phyloP scores from a whole-genome alignment of 2,113 vertebrate genomes.

The Callopanchax toddi region DNA sequence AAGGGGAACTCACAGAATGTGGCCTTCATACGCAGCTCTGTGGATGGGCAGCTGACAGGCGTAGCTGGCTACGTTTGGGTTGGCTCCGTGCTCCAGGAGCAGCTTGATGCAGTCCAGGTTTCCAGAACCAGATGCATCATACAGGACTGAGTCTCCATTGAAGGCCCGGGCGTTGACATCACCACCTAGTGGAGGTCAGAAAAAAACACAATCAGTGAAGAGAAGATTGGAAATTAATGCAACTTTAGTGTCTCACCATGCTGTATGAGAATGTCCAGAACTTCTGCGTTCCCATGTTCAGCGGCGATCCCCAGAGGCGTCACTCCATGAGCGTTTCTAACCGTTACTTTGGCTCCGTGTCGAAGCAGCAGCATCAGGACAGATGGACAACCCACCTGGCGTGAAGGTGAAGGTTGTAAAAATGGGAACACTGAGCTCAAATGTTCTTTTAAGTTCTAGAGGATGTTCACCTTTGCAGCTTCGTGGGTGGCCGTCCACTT shows the following conservation, averaged over 20 bases:
- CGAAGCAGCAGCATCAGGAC: conserved; percentile 82
- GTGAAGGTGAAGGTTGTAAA: neutral
- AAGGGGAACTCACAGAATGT: conserved; percentile 84
- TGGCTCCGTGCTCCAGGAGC: conserved; percentile 85
- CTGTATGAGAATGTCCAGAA: conserved; percentile 85
- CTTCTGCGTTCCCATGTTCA: conserved; percentile 82
- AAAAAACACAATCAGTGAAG: neutral
- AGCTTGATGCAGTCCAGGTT: conserved; percentile 86
- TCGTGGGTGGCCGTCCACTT: conserved; percentile 87
- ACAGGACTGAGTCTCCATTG: conserved; percentile 83
- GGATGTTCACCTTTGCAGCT: conserved; percentile 80
- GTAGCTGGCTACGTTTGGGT: conserved; percentile 82
- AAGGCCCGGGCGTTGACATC: conserved; percentile 83
- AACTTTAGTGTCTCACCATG: conserved; percentile 71
- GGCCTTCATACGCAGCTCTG: conserved; percentile 85
- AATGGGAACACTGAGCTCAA: no score
- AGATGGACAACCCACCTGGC: conserved; percentile 78
- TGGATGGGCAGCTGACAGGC: conserved; percentile 87
- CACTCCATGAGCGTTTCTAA: conserved; percentile 81
- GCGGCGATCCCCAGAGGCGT: conserved; percentile 85
- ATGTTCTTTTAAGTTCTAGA: no score
- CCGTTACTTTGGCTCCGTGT: conserved; percentile 78
- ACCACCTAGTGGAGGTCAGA: conserved; percentile 76
- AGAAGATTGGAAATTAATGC: neutral
- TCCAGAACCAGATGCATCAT: conserved; percentile 85